Evolutionary conservation across 1,140 invertebrate genomes (phyloP).

Genomic region (Euura lappo): DNA sequence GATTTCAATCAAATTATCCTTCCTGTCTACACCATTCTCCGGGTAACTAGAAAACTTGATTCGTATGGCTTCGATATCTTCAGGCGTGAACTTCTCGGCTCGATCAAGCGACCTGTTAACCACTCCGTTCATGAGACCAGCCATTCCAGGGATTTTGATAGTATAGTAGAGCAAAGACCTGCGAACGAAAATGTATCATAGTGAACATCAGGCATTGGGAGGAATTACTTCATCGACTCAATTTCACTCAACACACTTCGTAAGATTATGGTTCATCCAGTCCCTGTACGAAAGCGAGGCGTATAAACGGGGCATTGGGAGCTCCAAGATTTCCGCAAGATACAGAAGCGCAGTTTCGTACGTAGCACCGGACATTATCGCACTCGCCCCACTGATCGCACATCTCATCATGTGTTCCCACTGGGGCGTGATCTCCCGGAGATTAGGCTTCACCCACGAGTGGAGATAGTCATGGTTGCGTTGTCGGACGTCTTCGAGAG

Average conservation of each 20-base stretch:
- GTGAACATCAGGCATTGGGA: no score
- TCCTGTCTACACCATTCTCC: no score
- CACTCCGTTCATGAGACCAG: not conserved
- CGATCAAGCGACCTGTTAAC: not conserved
- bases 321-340: conserved; percentile 40
- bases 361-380: conserved; percentile 40
- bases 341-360: conserved; percentile 47
- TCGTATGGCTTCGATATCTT: no score
- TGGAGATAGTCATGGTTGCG: conserved; percentile 54
- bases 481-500: conserved; percentile 49
- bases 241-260: no score
- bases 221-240: no score
- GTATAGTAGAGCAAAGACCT: not conserved
- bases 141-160: not conserved
- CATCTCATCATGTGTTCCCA: conserved; percentile 59
- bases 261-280: conserved; percentile 16
- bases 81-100: not conserved
- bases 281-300: conserved; percentile 35
- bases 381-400: conserved; percentile 44
- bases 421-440: conserved; percentile 44
- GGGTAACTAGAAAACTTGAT: no score
- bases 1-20: no score
- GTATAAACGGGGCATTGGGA: conserved; percentile 43
- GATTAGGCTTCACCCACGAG: conserved; percentile 50
- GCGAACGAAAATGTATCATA: no score